Evolutionary conservation across 2,888 invertebrate species (phyloP).

Genomic region (Trachelus iudaicus): DNA sequence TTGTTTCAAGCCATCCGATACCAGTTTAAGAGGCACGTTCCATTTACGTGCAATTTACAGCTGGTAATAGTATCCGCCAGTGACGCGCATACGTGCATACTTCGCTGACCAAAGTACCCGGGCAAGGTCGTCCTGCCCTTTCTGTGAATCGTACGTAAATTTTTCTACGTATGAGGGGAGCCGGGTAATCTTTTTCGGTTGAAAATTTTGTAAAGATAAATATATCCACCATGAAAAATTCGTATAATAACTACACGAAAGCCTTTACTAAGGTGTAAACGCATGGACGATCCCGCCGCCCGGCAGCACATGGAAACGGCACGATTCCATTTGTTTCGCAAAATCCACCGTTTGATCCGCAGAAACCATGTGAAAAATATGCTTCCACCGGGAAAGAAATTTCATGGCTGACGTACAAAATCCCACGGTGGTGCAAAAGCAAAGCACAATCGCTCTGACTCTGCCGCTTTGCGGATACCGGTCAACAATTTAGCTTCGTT

Average conservation of each 20-base stretch:
- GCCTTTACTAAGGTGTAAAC: too few species aligned
- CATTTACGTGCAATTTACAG: conserved; percentile 43
- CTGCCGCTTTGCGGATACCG: not conserved
- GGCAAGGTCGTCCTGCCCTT: too few species aligned
- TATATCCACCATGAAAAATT: too few species aligned
- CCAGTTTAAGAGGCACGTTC: conserved; percentile 40
- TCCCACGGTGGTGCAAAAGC: too few species aligned
- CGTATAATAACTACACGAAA: too few species aligned
- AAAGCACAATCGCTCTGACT: not conserved
- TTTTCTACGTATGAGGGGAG: too few species aligned
- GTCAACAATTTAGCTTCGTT: conserved; percentile 24
- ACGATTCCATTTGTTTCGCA: conserved; percentile 41
- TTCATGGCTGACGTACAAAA: not conserved
- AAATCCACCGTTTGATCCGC: conserved; percentile 19
- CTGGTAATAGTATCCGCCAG: conserved; percentile 4
- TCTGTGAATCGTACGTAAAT: too few species aligned
- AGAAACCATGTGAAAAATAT: conserved; percentile 13
- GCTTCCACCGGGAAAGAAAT: conserved; percentile 9
- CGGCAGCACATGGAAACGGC: conserved; percentile 35
- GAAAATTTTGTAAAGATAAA: too few species aligned
- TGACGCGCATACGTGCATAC: not conserved
- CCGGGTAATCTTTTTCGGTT: too few species aligned
- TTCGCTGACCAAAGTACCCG: not conserved
- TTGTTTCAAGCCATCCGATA: conserved; percentile 38
- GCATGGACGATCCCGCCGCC: too few species aligned